phyloP scores from a whole-genome alignment of 2,888 invertebrate genomes.

The Eristalis intricaria region DNA sequence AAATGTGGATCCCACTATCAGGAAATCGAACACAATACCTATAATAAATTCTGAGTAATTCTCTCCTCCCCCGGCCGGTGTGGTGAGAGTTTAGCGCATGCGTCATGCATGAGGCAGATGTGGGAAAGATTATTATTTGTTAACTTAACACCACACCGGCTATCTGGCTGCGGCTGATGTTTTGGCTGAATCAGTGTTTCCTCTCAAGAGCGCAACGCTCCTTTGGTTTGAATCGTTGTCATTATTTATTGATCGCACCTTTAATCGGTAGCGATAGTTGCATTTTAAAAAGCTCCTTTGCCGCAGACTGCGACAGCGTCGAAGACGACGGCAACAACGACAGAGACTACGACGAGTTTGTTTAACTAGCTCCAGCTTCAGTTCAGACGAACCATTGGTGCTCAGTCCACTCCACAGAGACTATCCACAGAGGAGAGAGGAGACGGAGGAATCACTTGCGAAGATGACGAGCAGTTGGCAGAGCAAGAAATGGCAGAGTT shows the following conservation, averaged over 20 bases:
- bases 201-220: not conserved
- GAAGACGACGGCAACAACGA: not conserved
- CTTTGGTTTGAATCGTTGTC: conserved; percentile 33
- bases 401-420: not conserved
- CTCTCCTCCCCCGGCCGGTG: conserved; percentile 14
- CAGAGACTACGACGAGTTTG: not conserved
- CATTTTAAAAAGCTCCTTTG: conserved; percentile 55
- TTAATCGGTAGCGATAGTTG: conserved; percentile 69
- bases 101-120: conserved; percentile 68
- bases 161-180: not conserved
- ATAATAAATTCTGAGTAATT: conserved; percentile 69
- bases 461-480: conserved; percentile 64
- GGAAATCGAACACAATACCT: conserved; percentile 66
- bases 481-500: conserved; percentile 69
- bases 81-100: conserved; percentile 69
- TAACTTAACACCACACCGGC: conserved; percentile 45
- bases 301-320: not conserved
- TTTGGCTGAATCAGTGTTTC: conserved; percentile 34
- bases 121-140: conserved; percentile 69
- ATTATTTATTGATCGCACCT: conserved; percentile 71
- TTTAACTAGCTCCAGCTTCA: not conserved
- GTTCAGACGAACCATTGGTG: not conserved
- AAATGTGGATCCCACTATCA: conserved; percentile 61
- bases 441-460: conserved; percentile 50
- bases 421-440: conserved; percentile 12